Percentiles rank a stretch among this genome's conserved stretches.
Conservation (phyloP, 2,113 vertebrate species). For the Pelodiscus sinensis region DNA sequence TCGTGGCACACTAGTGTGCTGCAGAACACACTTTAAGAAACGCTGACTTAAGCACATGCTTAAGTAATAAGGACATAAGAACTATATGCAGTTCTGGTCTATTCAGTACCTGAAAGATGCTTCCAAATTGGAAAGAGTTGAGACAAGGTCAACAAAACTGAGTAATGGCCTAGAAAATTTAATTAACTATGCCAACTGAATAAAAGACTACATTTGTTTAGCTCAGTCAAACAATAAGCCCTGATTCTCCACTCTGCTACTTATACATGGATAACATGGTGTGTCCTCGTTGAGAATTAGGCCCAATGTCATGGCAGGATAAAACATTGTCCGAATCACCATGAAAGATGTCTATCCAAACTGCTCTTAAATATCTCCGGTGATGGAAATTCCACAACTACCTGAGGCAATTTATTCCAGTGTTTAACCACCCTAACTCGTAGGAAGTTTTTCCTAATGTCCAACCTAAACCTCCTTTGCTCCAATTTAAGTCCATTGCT, state of each 20-base stretch:
- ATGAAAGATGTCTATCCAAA: too few relatives aligned
- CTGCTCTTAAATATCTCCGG: too few relatives aligned
- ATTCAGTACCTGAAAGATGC: not conserved
- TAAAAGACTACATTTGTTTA: not conserved
- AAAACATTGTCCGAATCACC: too few relatives aligned
- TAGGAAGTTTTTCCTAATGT: too few relatives aligned
- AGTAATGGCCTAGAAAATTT: not conserved
- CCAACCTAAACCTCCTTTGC: too few relatives aligned
- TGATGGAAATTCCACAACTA: too few relatives aligned
- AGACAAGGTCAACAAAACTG: conserved; percentile 7
- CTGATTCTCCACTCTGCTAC: not conserved
- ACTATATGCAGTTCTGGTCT: not conserved
- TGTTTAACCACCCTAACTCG: too few relatives aligned
- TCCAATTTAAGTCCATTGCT: too few relatives aligned
- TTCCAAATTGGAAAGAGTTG: conserved; percentile 16
- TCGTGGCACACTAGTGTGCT: too few relatives aligned
- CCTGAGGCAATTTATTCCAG: too few relatives aligned
- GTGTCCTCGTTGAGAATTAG: not conserved
- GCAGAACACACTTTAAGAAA: too few relatives aligned
- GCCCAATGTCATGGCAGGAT: too few relatives aligned
- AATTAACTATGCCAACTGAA: not conserved
- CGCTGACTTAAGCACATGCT: not conserved
- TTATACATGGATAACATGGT: not conserved
- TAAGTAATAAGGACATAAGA: not conserved
- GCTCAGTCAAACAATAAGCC: not conserved